phyloP scores from a whole-genome alignment of 53 echinoderm and acorn worm species.

The Antedon mediterranea region DNA sequence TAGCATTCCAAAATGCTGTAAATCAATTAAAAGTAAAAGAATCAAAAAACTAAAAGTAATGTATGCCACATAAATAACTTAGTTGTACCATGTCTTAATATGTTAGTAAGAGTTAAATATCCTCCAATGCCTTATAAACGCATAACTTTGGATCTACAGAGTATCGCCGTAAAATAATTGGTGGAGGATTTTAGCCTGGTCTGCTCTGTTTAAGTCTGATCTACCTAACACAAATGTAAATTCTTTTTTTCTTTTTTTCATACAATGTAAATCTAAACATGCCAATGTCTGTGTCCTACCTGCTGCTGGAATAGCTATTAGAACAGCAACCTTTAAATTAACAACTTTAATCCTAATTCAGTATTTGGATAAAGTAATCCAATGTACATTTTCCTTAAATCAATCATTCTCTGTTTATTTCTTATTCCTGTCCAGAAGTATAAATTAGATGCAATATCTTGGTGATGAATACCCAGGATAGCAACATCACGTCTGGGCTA shows the following conservation, averaged over 20 bases:
- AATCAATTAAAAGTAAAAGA: too few species aligned
- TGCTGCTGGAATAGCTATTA: constrained; percentile 2
- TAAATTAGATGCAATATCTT: background rate
- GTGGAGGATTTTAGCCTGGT: constrained; percentile 14
- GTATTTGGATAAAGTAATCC: too few species aligned
- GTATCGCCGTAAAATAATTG: constrained; percentile 9
- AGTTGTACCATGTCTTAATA: background rate
- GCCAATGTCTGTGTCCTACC: constrained; percentile 11
- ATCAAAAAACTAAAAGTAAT: too few species aligned
- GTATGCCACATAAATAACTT: constrained; percentile 9
- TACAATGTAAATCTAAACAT: constrained; percentile 5
- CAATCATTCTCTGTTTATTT: constrained; percentile 1
- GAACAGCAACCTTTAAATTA: background rate
- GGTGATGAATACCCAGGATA: background rate
- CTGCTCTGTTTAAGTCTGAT: constrained; percentile 9
- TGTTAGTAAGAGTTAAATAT: constrained; percentile 5
- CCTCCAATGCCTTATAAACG: constrained; percentile 2
- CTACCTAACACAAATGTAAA: constrained; percentile 2
- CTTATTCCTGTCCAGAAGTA: constrained; percentile 17
- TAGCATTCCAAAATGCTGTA: too few species aligned
- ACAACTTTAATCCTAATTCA: background rate
- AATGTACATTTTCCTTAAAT: background rate
- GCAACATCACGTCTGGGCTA: constrained; percentile 27
- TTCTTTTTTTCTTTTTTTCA: background rate
- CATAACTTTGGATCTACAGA: constrained; percentile 4